Base-by-base conservation (phyloP, 64 coral and sea anemone species). In the Stylophora pistillata region DNA sequence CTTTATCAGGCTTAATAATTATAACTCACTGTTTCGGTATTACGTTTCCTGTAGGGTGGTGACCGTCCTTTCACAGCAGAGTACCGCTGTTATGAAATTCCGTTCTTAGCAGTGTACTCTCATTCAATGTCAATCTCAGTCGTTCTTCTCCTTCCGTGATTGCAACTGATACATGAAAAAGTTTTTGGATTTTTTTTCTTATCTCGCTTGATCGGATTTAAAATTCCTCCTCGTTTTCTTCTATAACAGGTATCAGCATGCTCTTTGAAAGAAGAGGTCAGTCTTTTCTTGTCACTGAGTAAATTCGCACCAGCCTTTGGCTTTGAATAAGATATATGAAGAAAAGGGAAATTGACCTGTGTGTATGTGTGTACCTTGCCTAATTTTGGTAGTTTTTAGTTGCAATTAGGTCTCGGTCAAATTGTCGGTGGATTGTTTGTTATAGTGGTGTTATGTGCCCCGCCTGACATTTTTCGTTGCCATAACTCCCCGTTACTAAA, bases 401-500 rank as follows among this genome's bases (percentile, higher is more conserved):
- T 25, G 26, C 10, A 15, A 13, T 21, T 84, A 1, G 32, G 0
- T 1, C 10, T 30, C 30, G 32, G 58, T 30, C 11, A 15, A 63
- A 82, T 82, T 66, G 62, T 32, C 37, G 37, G 37, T 23, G 30
- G 9, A 53, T 53, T 47, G 21, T 21, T 69, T 63, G 53, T 9
- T 33, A 65, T 15, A 4, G 20, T 13, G 37, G 60, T 15, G 4
- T 20, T 1, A 6, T 84, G 32, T 53, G 21, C 64, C 11, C 64
- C 61, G 17, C 61, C 64, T n/a, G 64, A 68, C 21, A 68, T 68
- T 25, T 5, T 64, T 84, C 60, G 60, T 33, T 69, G 62, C 80
- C 80, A 70, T 62, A 84, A 23, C 20, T 83, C 79, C 33, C 60
- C 61, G 20, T 69, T 53, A 41, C 33, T 83, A 41, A 83, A 83